These are phyloP conservation scores for Corythucha ciliata DNA, from an alignment of 2,888 invertebrate species.

Conservation along the genomic window DNA sequence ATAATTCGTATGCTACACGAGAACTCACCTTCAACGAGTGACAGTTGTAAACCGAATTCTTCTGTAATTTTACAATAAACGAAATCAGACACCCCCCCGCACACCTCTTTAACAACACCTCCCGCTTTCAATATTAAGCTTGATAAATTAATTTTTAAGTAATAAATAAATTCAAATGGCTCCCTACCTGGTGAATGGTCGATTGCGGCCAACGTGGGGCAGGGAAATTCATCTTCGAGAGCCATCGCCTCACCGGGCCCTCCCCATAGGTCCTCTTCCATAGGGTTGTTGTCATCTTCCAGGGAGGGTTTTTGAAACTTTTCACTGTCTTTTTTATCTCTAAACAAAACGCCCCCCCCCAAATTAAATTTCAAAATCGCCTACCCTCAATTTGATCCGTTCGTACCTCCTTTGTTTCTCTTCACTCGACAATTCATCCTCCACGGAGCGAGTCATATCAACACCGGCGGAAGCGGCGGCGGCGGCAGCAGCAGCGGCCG, in stretches of 20 bases:
- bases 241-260: constrained; percentile 57
- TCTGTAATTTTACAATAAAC: too few species aligned
- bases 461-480: constrained; percentile 12
- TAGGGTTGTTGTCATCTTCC: constrained; percentile 41
- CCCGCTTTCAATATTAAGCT: too few species aligned
- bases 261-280: constrained; percentile 48
- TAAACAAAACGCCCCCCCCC: constrained; percentile 9
- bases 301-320: constrained; percentile 23
- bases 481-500: constrained; percentile 8
- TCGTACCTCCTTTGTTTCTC: background rate
- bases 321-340: constrained; percentile 32
- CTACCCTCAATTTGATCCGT: constrained; percentile 5
- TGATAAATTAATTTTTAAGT: too few species aligned
- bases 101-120: too few species aligned
- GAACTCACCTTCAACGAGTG: too few species aligned
- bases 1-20: too few species aligned
- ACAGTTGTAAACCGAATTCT: too few species aligned
- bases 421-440: background rate
- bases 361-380: constrained; percentile 6
- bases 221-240: constrained; percentile 42
- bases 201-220: constrained; percentile 21
- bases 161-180: background rate
- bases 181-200: constrained; percentile 29
- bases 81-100: too few species aligned
- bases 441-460: background rate